Conservation (phyloP, 2,113 vertebrate species). For the Athene noctua region DNA sequence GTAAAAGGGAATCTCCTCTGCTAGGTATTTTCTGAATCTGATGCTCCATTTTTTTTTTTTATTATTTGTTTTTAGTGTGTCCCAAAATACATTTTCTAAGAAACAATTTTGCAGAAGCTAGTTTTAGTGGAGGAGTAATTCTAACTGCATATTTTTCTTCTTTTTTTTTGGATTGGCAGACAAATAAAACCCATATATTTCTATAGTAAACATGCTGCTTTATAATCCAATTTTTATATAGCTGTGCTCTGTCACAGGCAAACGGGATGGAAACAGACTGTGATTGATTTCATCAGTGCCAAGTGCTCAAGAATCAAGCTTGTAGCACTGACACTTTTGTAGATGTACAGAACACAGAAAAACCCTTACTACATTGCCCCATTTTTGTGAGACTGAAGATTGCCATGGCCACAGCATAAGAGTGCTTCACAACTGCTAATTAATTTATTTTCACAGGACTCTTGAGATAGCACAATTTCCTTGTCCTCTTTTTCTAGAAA, state of each 20-base stretch:
- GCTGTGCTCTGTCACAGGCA: neutral
- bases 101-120: neutral
- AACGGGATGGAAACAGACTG: neutral
- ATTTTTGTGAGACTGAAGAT: conserved; percentile 36
- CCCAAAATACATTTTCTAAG: neutral
- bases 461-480: conserved; percentile 38
- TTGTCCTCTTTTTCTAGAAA: conserved; percentile 58
- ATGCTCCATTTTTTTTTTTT: neutral
- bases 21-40: neutral
- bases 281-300: neutral
- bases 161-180: neutral
- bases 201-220: neutral
- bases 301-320: neutral
- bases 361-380: neutral
- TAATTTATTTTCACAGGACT: conserved; percentile 48
- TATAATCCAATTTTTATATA: neutral
- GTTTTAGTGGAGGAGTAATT: neutral
- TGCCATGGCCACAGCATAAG: neutral
- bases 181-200: neutral
- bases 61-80: neutral
- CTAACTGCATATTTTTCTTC: neutral
- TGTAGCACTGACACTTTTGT: neutral
- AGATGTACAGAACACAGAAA: neutral
- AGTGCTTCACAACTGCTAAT: conserved; percentile 50
- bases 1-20: conserved; percentile 28